Evolutionary conservation across 2,888 invertebrate species (phyloP).

Genomic region (Anthrax anthrax): DNA sequence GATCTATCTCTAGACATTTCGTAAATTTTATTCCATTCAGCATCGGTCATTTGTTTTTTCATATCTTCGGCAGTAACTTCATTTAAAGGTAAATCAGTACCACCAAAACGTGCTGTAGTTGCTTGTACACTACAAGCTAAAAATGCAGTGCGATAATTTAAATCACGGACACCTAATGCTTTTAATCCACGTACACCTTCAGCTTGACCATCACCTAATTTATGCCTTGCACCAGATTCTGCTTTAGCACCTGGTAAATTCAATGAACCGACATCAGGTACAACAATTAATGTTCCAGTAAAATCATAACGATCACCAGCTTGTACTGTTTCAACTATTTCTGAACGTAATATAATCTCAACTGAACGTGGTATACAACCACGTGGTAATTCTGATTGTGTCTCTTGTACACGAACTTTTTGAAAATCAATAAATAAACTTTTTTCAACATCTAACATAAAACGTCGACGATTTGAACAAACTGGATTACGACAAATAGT

Average conservation of each 20-base stretch:
- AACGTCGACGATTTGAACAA: conserved; percentile 81
- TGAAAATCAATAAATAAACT: conserved; percentile 96
- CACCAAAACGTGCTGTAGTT: conserved; percentile 77
- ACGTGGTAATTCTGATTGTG: conserved; percentile 89
- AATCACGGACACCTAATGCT: conserved; percentile 71
- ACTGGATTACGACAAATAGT: conserved; percentile 93
- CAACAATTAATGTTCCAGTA: conserved; percentile 90
- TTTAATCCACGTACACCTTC: conserved; percentile 76
- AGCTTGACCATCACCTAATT: conserved; percentile 54
- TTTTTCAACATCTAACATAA: conserved; percentile 83
- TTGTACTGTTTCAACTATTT: conserved; percentile 83
- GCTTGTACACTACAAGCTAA: conserved; percentile 84
- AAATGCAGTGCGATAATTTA: conserved; percentile 78
- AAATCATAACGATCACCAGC: conserved; percentile 78
- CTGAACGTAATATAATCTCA: conserved; percentile 87
- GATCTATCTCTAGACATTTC: conserved; percentile 92
- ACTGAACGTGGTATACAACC: conserved; percentile 94
- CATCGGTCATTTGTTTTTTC: conserved; percentile 85
- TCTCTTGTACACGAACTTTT: conserved; percentile 94
- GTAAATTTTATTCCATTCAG: conserved; percentile 88
- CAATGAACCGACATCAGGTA: conserved; percentile 86
- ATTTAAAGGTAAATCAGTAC: conserved; percentile 67
- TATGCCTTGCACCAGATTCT: conserved; percentile 62
- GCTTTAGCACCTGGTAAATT: conserved; percentile 75
- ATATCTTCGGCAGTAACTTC: conserved; percentile 84